phyloP scores from a whole-genome alignment of 2,113 vertebrate genomes.

The Microtus montanus region DNA sequence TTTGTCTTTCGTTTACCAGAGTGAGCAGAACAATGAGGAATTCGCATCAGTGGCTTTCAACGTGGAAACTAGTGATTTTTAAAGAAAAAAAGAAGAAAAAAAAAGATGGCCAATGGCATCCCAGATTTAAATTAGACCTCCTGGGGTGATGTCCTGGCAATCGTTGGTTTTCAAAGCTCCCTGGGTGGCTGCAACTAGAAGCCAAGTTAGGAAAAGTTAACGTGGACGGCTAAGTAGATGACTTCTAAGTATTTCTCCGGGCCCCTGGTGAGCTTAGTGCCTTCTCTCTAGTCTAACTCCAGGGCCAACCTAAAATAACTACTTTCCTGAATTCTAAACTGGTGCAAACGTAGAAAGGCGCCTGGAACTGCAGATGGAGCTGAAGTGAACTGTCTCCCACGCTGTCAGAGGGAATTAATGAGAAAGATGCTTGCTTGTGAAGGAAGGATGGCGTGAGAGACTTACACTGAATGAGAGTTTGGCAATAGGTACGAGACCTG shows the following conservation, averaged over 20 bases:
- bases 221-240: neutral
- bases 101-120: neutral
- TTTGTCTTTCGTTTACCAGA: neutral
- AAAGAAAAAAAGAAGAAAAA: neutral
- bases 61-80: neutral
- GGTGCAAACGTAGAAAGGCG: neutral
- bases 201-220: neutral
- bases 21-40: neutral
- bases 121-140: neutral
- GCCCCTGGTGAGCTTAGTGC: neutral
- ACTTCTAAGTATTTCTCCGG: neutral
- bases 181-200: neutral
- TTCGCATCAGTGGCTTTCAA: constrained; percentile 6
- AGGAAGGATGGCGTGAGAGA: neutral
- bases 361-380: neutral
- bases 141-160: neutral
- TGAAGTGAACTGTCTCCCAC: neutral
- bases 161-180: neutral
- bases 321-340: neutral
- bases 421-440: neutral
- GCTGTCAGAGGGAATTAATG: neutral
- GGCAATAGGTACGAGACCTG: neutral
- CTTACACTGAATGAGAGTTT: neutral
- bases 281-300: neutral
- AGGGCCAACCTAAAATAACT: neutral